These are phyloP conservation scores for Lucinisca nassula DNA, from an alignment of 2,888 invertebrate genomes.

Conservation along the genomic window DNA sequence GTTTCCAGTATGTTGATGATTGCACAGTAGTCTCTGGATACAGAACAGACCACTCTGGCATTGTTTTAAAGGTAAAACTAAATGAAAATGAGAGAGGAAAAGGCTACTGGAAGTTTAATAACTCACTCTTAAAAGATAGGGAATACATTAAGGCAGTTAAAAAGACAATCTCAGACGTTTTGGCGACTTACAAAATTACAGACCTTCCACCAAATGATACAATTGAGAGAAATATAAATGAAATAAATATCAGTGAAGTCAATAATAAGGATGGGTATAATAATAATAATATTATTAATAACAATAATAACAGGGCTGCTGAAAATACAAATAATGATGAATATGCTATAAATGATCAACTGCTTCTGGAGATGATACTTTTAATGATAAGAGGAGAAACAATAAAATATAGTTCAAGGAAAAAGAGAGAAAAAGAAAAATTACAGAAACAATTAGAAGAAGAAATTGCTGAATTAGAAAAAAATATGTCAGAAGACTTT, in stretches of 20 bases:
- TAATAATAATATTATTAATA: not conserved
- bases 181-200: not conserved
- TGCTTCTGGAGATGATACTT: not conserved
- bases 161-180: not conserved
- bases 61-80: not conserved
- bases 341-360: too few species aligned
- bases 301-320: too few species aligned
- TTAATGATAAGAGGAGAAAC: constrained; percentile 37
- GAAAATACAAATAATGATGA: too few species aligned
- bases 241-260: too few species aligned
- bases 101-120: not conserved
- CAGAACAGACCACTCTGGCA: not conserved
- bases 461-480: not conserved
- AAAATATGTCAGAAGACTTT: not conserved
- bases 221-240: not conserved
- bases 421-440: not conserved
- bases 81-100: not conserved
- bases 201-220: not conserved
- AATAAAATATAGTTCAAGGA: constrained; percentile 17
- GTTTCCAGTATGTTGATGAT: not conserved
- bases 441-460: not conserved
- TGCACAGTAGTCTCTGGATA: not conserved
- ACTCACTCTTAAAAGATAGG: not conserved
- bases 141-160: not conserved
- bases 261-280: too few species aligned